Evolutionary conservation across 2,888 invertebrate species (phyloP).

Genomic region (Coleophora deauratella): DNA sequence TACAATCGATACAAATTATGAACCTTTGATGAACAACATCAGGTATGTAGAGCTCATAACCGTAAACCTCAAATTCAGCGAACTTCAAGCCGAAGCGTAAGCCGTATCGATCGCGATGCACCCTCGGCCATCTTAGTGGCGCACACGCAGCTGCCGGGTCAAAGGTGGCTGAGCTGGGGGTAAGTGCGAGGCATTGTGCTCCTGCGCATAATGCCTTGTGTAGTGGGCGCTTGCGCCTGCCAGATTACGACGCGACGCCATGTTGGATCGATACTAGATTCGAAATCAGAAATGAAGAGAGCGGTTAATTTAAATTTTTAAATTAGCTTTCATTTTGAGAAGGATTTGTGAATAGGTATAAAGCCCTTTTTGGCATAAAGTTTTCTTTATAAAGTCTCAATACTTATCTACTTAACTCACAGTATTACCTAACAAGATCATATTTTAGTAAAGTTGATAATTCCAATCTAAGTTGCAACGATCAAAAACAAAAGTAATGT

Average conservation of each 20-base stretch:
- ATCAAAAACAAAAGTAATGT: slow-evolving; percentile 11
- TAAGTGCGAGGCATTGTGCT: slow-evolving; percentile 23
- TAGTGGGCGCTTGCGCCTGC: slow-evolving; percentile 48
- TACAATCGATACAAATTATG: too few relatives aligned
- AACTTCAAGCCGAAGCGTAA: too few relatives aligned
- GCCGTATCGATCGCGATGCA: slow-evolving; percentile 50
- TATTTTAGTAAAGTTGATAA: too few relatives aligned
- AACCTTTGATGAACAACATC: too few relatives aligned
- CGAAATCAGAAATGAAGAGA: slow-evolving; percentile 3
- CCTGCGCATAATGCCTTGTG: slow-evolving; percentile 37
- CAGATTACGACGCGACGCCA: slow-evolving; percentile 40
- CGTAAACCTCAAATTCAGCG: neutral
- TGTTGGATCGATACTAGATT: slow-evolving; percentile 35
- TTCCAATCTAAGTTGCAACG: too few relatives aligned
- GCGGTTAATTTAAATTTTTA: neutral
- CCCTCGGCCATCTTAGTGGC: slow-evolving; percentile 50
- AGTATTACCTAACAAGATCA: too few relatives aligned
- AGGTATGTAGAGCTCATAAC: too few relatives aligned
- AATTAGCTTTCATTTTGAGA: too few relatives aligned
- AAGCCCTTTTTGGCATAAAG: too few relatives aligned
- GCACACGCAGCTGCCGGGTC: slow-evolving; percentile 60
- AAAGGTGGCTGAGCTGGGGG: slow-evolving; percentile 49
- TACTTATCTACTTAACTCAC: too few relatives aligned
- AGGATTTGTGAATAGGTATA: too few relatives aligned
- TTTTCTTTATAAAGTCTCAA: too few relatives aligned